phyloP scores from a whole-genome alignment of 2,113 vertebrate species.

The Dipodomys ordii region DNA sequence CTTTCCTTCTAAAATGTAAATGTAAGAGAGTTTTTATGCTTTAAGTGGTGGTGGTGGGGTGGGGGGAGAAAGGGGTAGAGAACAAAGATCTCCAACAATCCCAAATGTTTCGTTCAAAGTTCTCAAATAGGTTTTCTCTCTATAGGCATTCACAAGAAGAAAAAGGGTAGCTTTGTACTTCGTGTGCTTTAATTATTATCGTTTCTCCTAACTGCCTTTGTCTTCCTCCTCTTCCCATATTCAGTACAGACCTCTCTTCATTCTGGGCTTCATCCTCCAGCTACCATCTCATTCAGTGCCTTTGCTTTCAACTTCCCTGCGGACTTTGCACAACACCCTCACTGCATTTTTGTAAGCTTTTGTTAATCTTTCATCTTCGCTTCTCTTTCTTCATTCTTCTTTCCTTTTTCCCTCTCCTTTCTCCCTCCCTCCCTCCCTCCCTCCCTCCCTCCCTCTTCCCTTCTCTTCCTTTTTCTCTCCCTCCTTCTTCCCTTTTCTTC shows the following conservation, averaged over 20 bases:
- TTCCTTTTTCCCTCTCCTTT: too few species aligned
- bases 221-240: not conserved
- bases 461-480: too few species aligned
- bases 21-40: not conserved
- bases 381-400: too few species aligned
- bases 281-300: not conserved
- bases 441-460: too few species aligned
- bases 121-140: not conserved
- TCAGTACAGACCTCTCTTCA: not conserved
- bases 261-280: not conserved
- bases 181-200: not conserved
- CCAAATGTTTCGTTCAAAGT: constrained; percentile 7
- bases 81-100: not conserved
- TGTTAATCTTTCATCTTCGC: too few species aligned
- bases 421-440: too few species aligned
- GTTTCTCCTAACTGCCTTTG: not conserved
- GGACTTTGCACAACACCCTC: not conserved
- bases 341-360: too few species aligned
- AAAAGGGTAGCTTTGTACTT: not conserved
- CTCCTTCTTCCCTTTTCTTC: too few species aligned
- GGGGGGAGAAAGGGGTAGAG: not conserved
- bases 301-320: not conserved
- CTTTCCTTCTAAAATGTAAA: not conserved
- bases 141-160: not conserved
- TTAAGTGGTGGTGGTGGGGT: not conserved